A percentile compares a stretch with the other conserved stretches of the same genome.
These are phyloP conservation scores for Himalopsyche anomala DNA, from an alignment of 2,888 invertebrate species.

Conservation along the genomic window DNA sequence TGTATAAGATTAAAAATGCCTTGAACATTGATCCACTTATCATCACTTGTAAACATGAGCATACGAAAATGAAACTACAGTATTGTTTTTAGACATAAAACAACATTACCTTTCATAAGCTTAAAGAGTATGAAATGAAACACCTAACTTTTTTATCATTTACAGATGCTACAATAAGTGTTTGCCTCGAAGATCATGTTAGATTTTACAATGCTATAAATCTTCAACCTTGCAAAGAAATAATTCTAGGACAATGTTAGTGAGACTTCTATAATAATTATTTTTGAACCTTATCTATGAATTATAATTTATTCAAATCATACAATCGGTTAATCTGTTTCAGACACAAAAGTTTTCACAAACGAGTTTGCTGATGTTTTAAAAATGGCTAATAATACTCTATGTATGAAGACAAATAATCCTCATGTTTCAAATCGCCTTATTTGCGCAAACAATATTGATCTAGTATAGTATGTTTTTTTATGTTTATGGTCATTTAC, in stretches of 20 bases:
- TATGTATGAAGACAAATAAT: not conserved
- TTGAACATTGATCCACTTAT: too few species aligned
- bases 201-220: not conserved
- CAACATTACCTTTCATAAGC: too few species aligned
- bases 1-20: too few species aligned
- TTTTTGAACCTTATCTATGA: too few species aligned
- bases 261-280: not conserved
- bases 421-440: not conserved
- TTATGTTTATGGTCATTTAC: not conserved
- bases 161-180: not conserved
- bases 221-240: not conserved
- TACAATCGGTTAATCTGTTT: not conserved
- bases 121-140: too few species aligned
- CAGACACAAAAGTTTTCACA: not conserved
- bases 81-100: too few species aligned
- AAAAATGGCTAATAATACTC: not conserved
- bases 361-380: not conserved
- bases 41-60: too few species aligned
- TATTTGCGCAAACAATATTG: not conserved
- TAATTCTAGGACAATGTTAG: not conserved
- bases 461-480: not conserved
- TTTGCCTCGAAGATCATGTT: constrained; percentile 4
- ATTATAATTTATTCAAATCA: too few species aligned
- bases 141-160: not conserved
- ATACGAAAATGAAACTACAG: too few species aligned